Conservation (phyloP, 1,140 invertebrate species). For the Anastrepha obliqua region DNA sequence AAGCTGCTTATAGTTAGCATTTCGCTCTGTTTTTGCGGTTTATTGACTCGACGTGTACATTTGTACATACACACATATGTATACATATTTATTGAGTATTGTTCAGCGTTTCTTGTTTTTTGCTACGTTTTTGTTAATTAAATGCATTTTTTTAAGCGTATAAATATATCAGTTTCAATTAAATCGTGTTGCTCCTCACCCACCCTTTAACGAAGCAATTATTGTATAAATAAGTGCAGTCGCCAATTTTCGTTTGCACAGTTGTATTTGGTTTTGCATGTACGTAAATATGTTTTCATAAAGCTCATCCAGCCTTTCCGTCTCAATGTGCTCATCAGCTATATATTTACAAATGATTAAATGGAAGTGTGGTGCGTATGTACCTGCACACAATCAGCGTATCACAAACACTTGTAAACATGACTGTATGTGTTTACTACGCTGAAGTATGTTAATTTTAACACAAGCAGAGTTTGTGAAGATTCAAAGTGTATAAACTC, state of each 20-base stretch:
- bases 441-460: too few species aligned
- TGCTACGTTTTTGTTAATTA: too few species aligned
- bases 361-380: not conserved
- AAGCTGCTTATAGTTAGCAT: not conserved
- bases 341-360: conserved; percentile 5
- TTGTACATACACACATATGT: not conserved
- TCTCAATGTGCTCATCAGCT: not conserved
- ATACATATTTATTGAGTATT: too few species aligned
- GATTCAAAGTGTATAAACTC: too few species aligned
- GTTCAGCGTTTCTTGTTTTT: too few species aligned
- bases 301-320: not conserved
- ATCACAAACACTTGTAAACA: too few species aligned
- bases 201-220: not conserved
- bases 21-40: not conserved
- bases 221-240: not conserved
- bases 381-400: too few species aligned
- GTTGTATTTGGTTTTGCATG: not conserved
- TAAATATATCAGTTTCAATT: not conserved
- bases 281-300: not conserved
- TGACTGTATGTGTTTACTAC: too few species aligned
- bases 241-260: not conserved
- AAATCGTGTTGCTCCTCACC: not conserved
- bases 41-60: not conserved
- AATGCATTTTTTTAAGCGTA: not conserved
- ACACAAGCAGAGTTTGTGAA: too few species aligned